Evolutionary conservation across 2,888 invertebrate species (phyloP), one percentile per base, ranked within the genome.

Genomic region (Trissoscelio sp.): DNA sequence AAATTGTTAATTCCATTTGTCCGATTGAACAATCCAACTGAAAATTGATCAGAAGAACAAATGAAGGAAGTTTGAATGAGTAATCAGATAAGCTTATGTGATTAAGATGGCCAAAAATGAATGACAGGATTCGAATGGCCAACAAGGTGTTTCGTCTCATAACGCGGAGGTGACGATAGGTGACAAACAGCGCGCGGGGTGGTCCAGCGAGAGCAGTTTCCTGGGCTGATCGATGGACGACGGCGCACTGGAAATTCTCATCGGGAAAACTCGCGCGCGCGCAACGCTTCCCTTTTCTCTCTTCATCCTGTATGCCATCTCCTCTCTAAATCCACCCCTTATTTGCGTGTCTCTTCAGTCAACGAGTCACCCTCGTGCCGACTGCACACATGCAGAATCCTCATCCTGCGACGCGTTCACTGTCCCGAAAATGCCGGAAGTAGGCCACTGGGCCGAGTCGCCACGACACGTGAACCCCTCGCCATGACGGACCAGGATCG

Each of bases 151-250:
- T 58, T 62, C 28, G 37, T 66, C 57, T 72, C 34, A 12, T 72
- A 70, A 58, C 60, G 60, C 53, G 16, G 28, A 69, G 73, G 73
- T 74, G 74, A 83, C 77, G 77, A 73, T 78, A 67, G 70, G 67
- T 74, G 81, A 70, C 79, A 78, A 78, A 70, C 46, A 34, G 74
- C 78, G 75, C 67, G 69, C 66, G 79, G 87, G 87, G 85, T 90
- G 90, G 90, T 90, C 90, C 90, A 90, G 89, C 87, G 80, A 85
- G 88, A 86, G 87, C 89, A 90, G 90, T 88, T 89, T 90, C 89
- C 88, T 85, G 85, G 87, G 79, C 88, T 90, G 89, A 90, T 90
- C 90, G 90, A 90, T 88, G 88, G 81, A 88, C 88, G 88, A 85
- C 88, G 88, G 88, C 88, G 88, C 88, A 87, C 85, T 88, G 85